phyloP scores from a whole-genome alignment of 1,140 invertebrate species.

The Drosophila orosa region DNA sequence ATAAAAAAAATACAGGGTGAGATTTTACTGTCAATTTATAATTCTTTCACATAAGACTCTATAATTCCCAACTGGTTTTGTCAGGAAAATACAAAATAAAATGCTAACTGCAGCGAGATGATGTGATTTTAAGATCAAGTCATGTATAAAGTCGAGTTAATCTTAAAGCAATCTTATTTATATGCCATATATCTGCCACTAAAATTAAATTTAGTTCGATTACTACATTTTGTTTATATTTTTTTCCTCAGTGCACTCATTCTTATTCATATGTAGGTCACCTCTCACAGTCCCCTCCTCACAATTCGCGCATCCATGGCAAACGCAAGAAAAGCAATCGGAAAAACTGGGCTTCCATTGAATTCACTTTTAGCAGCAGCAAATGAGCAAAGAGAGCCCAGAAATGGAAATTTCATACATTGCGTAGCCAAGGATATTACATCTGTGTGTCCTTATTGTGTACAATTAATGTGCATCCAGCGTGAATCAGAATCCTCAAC shows the following conservation, averaged over 20 bases:
- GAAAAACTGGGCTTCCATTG: constrained; percentile 62
- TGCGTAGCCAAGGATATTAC: constrained; percentile 69
- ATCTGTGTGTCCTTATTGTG: constrained; percentile 47
- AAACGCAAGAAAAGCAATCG: constrained; percentile 41
- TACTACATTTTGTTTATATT: no score
- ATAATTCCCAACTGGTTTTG: not conserved
- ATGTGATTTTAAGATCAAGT: no score
- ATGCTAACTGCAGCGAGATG: no score
- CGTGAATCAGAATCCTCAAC: constrained; percentile 67
- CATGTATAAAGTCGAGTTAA: no score
- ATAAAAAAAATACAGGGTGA: no score
- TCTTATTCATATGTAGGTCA: constrained; percentile 46
- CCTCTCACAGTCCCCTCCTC: not conserved
- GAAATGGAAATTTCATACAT: constrained; percentile 76
- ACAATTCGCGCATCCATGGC: constrained; percentile 44
- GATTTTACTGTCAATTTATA: no score
- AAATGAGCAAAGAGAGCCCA: constrained; percentile 53
- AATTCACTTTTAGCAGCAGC: constrained; percentile 51
- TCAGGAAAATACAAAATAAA: no score
- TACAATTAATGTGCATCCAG: constrained; percentile 79
- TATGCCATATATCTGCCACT: not conserved
- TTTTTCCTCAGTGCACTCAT: constrained; percentile 20
- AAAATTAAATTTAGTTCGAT: not conserved
- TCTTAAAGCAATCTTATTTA: not conserved
- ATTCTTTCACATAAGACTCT: not conserved